Evolutionary conservation across 1,140 invertebrate genomes (phyloP).

Genomic region (Paralvinella palmiformis): DNA sequence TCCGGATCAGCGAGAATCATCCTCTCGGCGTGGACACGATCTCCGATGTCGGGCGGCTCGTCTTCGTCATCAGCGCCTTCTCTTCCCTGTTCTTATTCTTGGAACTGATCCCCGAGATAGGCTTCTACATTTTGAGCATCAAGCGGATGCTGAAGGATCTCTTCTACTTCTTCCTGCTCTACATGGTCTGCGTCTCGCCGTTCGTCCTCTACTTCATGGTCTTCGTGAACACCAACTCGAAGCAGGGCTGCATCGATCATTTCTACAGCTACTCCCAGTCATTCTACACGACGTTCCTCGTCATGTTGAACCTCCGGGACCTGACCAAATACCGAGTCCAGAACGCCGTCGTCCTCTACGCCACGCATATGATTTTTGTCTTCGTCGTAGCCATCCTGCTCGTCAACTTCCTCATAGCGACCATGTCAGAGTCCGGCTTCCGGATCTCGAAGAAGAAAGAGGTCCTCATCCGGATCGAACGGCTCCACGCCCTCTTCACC

Average conservation of each 20-base stretch:
- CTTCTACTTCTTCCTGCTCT: not conserved
- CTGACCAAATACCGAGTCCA: not conserved
- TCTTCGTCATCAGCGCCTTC: too few relatives aligned
- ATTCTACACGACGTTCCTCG: slow-evolving; percentile 1
- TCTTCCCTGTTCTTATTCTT: not conserved
- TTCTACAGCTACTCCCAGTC: not conserved
- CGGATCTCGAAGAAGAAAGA: not conserved
- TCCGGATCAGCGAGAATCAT: not conserved
- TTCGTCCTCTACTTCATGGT: not conserved
- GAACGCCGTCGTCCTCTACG: slow-evolving; percentile 1
- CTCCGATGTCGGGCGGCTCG: not conserved
- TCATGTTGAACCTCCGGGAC: slow-evolving; percentile 9
- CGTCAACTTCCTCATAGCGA: slow-evolving; percentile 12
- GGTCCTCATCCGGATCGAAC: not conserved
- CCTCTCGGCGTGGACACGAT: not conserved
- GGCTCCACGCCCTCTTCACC: not conserved
- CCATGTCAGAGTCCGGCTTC: slow-evolving; percentile 2
- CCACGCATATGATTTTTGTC: slow-evolving; percentile 1
- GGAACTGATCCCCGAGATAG: not conserved
- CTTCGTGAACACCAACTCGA: slow-evolving; percentile 1
- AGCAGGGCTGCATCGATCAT: slow-evolving; percentile 7
- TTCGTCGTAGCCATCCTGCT: slow-evolving; percentile 2
- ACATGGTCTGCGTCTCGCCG: not conserved
- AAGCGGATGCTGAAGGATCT: not conserved
- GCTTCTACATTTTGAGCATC: slow-evolving; percentile 4